Evolutionary conservation across 1,140 invertebrate genomes (phyloP).

Genomic region (Akabosia matsudoensis): DNA sequence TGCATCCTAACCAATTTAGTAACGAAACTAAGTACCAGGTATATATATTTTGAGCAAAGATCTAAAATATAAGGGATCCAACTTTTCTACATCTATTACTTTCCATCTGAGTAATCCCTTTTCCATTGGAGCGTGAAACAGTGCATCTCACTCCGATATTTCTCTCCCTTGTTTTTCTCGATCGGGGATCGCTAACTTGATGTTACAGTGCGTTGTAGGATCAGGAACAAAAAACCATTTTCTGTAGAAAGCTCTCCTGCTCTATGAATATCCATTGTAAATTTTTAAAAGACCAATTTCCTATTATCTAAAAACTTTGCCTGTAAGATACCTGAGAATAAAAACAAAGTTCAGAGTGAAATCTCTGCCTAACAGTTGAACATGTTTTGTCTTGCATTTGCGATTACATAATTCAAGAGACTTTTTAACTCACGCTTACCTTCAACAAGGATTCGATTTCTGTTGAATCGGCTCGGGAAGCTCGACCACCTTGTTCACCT

Average conservation of each 20-base stretch:
- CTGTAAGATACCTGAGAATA: neutral
- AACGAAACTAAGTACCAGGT: no score
- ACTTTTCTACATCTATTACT: neutral
- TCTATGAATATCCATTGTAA: slow-evolving; percentile 27
- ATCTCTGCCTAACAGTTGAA: slow-evolving; percentile 20
- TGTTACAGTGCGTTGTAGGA: neutral
- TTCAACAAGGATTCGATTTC: slow-evolving; percentile 87
- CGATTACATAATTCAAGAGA: no score
- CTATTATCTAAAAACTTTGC: neutral
- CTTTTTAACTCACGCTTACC: no score
- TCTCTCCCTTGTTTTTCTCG: neutral
- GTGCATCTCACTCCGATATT: neutral
- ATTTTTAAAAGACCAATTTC: neutral
- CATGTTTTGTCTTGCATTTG: slow-evolving; percentile 11
- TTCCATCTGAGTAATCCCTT: neutral
- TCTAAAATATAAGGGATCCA: neutral
- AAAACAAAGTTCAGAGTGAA: neutral
- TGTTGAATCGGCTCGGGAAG: slow-evolving; percentile 78
- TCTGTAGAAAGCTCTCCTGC: no score
- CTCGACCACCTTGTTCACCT: slow-evolving; percentile 55
- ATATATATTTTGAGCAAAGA: no score
- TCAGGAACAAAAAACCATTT: neutral
- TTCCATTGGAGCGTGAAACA: neutral
- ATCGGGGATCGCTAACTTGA: neutral
- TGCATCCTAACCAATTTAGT: no score